These are phyloP conservation scores for Brachypodius melanocephalos DNA, from an alignment of 2,113 vertebrate genomes.

Conservation along the genomic window DNA sequence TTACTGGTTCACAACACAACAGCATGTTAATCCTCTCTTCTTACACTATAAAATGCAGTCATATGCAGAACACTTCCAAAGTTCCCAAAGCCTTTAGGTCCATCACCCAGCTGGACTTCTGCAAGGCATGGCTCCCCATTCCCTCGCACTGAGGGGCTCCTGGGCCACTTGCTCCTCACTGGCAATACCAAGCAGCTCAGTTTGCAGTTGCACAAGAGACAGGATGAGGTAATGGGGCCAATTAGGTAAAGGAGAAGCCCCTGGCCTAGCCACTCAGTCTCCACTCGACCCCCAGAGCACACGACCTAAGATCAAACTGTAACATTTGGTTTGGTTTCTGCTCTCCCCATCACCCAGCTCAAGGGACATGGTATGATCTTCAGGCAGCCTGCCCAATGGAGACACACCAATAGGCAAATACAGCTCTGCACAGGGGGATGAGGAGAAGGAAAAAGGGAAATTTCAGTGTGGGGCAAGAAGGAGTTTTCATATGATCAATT, in stretches of 20 bases:
- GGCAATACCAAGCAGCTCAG: neutral
- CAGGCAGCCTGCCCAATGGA: neutral
- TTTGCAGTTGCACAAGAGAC: neutral
- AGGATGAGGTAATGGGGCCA: neutral
- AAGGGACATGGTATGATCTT: neutral
- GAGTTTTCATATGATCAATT: neutral
- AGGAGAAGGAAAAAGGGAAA: neutral
- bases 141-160: neutral
- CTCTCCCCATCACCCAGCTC: neutral
- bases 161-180: neutral
- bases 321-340: neutral
- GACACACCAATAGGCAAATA: neutral
- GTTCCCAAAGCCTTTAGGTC: neutral
- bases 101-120: fast-evolving
- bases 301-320: neutral
- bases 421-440: neutral
- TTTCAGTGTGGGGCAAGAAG: fast-evolving
- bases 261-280: neutral
- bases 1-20: neutral
- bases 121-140: fast-evolving
- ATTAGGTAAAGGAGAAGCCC: neutral
- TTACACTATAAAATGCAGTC: neutral
- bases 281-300: fast-evolving
- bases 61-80: neutral
- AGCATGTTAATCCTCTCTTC: neutral